Conservation (phyloP, 2,888 invertebrate species). For the Corbicula japonica region DNA sequence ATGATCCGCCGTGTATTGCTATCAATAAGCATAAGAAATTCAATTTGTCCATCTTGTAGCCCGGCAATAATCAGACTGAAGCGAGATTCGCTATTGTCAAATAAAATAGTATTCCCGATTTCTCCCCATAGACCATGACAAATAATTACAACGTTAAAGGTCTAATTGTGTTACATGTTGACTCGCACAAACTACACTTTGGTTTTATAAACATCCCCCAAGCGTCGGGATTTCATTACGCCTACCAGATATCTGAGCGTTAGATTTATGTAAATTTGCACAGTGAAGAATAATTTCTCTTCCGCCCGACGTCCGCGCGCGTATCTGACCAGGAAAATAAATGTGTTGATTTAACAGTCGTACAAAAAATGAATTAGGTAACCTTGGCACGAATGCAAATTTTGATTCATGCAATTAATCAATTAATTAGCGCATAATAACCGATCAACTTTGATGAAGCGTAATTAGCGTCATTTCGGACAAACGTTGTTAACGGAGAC, state of each 20-base stretch:
- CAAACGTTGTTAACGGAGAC: too few species aligned
- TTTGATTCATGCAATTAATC: too few species aligned
- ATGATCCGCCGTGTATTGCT: slow-evolving; percentile 44
- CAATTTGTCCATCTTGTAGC: slow-evolving; percentile 60
- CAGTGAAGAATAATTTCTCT: slow-evolving; percentile 59
- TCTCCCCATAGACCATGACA: slow-evolving; percentile 60
- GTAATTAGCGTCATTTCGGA: too few species aligned
- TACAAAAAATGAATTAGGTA: too few species aligned
- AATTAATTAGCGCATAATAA: too few species aligned
- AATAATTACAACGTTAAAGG: slow-evolving; percentile 63
- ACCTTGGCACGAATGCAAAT: too few species aligned
- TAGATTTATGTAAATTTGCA: slow-evolving; percentile 68
- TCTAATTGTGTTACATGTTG: slow-evolving; percentile 67
- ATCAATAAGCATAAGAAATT: slow-evolving; percentile 66
- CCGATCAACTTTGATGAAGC: too few species aligned
- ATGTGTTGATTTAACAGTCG: too few species aligned
- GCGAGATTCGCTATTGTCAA: slow-evolving; percentile 61
- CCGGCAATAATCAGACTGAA: slow-evolving; percentile 49
- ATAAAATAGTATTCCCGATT: slow-evolving; percentile 61
- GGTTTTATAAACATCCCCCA: slow-evolving; percentile 41
- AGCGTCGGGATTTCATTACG: slow-evolving; percentile 63
- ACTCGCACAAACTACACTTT: slow-evolving; percentile 49
- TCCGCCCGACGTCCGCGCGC: too few species aligned
- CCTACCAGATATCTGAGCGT: slow-evolving; percentile 41
- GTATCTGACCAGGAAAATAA: too few species aligned